A percentile compares a stretch with the other conserved stretches of the same genome.
Evolutionary conservation across 1,140 invertebrate genomes (phyloP).

Genomic region (Belonocnema kinseyi): DNA sequence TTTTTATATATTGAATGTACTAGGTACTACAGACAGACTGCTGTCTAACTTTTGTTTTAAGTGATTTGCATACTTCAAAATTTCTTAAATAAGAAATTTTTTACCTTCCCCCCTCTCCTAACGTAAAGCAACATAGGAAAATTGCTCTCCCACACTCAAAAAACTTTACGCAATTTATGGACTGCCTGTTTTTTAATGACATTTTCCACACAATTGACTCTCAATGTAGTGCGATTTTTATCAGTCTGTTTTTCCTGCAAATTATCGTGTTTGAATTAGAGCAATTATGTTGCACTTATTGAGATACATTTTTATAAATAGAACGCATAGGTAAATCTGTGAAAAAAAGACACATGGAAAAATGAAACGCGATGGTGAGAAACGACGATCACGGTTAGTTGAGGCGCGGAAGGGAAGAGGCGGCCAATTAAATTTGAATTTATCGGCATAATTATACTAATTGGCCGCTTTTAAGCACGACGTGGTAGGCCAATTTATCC

Average conservation of each 20-base stretch:
- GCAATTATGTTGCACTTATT: background rate
- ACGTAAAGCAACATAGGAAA: no score
- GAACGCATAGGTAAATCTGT: background rate
- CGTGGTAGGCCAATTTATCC: slow-evolving; percentile 39
- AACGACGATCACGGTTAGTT: slow-evolving; percentile 10
- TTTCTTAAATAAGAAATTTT: no score
- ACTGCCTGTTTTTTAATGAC: no score
- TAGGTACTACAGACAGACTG: no score
- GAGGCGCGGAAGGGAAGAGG: slow-evolving; percentile 26
- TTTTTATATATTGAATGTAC: no score
- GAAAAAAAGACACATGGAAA: slow-evolving; percentile 24
- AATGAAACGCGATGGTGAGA: background rate
- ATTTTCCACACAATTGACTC: no score
- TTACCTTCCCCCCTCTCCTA: no score
- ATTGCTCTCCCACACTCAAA: no score
- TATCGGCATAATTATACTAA: slow-evolving; percentile 53
- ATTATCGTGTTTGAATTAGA: slow-evolving; percentile 5
- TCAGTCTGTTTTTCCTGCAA: background rate
- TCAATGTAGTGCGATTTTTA: no score
- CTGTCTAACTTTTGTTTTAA: no score
- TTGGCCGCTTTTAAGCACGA: slow-evolving; percentile 42
- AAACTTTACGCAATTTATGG: no score
- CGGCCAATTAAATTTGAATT: slow-evolving; percentile 55
- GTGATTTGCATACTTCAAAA: no score
- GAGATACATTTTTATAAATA: background rate